phyloP scores from a whole-genome alignment of 2,797 vertebrate species.

The Percopsis omiscomaycus region DNA sequence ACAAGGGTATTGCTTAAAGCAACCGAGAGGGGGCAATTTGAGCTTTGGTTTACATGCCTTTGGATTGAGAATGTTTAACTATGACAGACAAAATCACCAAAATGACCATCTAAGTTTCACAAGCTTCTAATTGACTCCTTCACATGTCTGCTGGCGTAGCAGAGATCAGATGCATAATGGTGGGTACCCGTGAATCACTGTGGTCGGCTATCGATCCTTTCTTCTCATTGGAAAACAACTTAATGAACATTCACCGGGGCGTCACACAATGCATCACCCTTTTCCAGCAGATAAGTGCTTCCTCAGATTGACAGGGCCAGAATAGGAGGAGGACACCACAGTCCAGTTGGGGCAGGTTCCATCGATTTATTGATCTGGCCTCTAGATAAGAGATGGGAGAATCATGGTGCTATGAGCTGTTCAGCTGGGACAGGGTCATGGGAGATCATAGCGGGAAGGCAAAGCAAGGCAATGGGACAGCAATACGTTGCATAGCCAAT shows the following conservation, averaged over 20 bases:
- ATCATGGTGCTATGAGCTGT: conserved; percentile 71
- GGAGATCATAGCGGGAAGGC: conserved; percentile 28
- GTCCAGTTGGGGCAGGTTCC: conserved; percentile 56
- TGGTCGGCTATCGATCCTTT: conserved; percentile 64
- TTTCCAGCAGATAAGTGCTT: conserved; percentile 75
- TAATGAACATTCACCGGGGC: conserved; percentile 76
- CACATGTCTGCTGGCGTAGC: conserved; percentile 44
- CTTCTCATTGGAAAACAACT: conserved; percentile 76
- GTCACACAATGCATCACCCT: conserved; percentile 71
- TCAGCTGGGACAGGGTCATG: conserved; percentile 41
- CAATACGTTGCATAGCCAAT: conserved; percentile 52
- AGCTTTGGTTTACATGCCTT: conserved; percentile 1
- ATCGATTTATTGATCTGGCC: conserved; percentile 78
- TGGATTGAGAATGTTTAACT: conserved; percentile 34
- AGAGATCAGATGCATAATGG: conserved; percentile 47
- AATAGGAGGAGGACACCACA: conserved; percentile 61
- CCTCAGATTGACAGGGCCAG: conserved; percentile 66
- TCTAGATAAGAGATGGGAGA: conserved; percentile 70
- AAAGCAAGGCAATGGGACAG: conserved; percentile 10
- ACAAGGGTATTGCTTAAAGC: no score
- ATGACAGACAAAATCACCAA: conserved; percentile 9
- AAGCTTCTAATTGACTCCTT: conserved; percentile 58
- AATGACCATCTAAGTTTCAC: conserved; percentile 59
- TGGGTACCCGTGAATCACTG: conserved; percentile 58
- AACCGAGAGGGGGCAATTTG: no score